Percentiles rank a stretch among this genome's conserved stretches.
Evolutionary conservation across 30 jellyfish, hydroid and myxozoan species (phyloP).

Genomic region (Hydra vulgaris): DNA sequence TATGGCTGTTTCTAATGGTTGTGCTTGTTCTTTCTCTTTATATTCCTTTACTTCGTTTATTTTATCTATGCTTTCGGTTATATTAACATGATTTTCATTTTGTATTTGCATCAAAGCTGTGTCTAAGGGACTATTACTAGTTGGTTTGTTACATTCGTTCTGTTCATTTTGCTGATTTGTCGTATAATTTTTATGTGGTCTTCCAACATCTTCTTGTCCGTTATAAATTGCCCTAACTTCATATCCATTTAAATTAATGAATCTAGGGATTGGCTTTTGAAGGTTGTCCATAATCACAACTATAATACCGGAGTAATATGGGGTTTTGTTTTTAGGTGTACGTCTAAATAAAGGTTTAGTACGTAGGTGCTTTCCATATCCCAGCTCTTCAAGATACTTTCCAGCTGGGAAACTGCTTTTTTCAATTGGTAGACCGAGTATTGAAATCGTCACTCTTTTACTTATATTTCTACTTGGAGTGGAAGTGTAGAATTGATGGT

Average conservation of each 20-base stretch:
- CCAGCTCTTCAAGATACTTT: neutral
- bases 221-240: neutral
- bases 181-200: too few relatives aligned
- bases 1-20: too few relatives aligned
- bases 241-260: neutral
- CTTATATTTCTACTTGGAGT: neutral
- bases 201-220: neutral
- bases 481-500: neutral
- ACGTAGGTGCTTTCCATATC: neutral
- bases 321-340: neutral
- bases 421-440: neutral
- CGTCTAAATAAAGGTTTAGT: neutral
- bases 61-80: too few relatives aligned
- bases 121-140: too few relatives aligned
- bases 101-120: too few relatives aligned
- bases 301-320: neutral
- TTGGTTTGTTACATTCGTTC: neutral
- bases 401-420: neutral
- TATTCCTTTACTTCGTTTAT: too few relatives aligned
- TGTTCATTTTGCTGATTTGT: neutral
- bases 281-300: neutral
- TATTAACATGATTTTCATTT: too few relatives aligned
- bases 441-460: neutral
- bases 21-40: too few relatives aligned
- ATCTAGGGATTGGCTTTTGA: neutral